phyloP scores from a whole-genome alignment of 1,140 invertebrate genomes.

The Homarus americanus region DNA sequence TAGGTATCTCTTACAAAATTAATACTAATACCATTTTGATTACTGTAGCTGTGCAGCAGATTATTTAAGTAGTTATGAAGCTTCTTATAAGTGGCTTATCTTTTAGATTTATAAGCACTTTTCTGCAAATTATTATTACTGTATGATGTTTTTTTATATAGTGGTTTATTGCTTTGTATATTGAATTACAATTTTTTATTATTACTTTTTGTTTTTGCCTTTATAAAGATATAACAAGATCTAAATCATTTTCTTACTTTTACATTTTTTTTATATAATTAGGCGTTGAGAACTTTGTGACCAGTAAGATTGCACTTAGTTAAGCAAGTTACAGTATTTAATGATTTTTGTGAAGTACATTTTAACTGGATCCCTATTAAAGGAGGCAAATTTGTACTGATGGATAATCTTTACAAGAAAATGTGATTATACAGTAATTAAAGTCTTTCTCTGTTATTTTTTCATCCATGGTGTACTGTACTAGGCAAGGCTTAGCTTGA shows the following conservation, averaged over 20 bases:
- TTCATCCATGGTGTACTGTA: no score
- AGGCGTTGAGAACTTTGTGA: no score
- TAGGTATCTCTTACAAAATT: slow-evolving; percentile 52
- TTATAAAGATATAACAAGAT: not conserved
- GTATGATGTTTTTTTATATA: slow-evolving; percentile 10
- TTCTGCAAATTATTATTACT: not conserved
- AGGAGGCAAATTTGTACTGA: no score
- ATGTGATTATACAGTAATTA: no score
- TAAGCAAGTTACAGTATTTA: no score
- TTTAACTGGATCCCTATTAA: no score
- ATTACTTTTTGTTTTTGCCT: slow-evolving; percentile 4
- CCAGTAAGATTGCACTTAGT: no score
- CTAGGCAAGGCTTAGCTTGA: no score
- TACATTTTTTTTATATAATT: no score
- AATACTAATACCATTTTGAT: slow-evolving; percentile 25
- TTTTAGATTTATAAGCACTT: not conserved
- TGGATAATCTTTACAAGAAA: no score
- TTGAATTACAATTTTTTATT: not conserved
- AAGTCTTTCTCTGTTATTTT: no score
- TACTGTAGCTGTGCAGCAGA: slow-evolving; percentile 26
- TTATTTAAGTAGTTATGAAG: slow-evolving; percentile 18
- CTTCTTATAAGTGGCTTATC: slow-evolving; percentile 13
- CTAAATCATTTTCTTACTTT: not conserved
- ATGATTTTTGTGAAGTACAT: no score
- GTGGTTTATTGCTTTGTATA: slow-evolving; percentile 20